Evolutionary conservation across 2,797 vertebrate genomes (phyloP), one percentile per base, ranked within the genome.

Genomic region (Clarias fuscus): DNA sequence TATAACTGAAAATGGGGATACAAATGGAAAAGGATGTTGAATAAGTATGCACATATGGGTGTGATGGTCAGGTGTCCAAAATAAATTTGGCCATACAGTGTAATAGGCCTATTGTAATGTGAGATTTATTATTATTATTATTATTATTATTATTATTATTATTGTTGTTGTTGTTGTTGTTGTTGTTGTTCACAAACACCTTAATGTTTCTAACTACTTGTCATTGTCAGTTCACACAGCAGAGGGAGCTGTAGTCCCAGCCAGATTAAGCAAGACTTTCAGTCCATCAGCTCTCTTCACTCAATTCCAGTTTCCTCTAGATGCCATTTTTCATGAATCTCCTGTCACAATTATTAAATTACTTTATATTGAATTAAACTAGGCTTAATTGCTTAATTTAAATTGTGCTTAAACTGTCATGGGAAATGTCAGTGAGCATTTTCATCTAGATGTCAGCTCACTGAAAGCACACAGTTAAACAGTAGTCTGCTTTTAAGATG

Each of bases 211-310:
- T 59, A 8, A 14, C 48, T 24, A 30, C 27, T 8, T 71, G 40
- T 77, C 64, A 53, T 84, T 82, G 56, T 27, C 67, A 73, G 15
- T 75, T 76, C 1, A 61, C 79, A 62, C 86, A 90, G 84, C 65
- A 90, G 90, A 86, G 84, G 67, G 86, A 6, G 84, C 84, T 85
- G 77, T 58, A 68, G 48, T 40, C 6, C n/a, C 59, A 87, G 86
- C 53, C 37, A 30, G 72, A 4, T 1, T 30, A 2, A 37, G 20
- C 61, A 64, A 58, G 84, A 71, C 24, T 68, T 78, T 85, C 48
- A 48, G 15, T 65, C 18, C 70, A 61, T 56, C 58, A 33, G 15
- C 15, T 6, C 15, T 30, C 27, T 58, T 15, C 53, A 56, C 0
- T 64, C 22, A 64, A 0, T n/a, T 27, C 37, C 15, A 81, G 14